A percentile compares a stretch with the other conserved stretches of the same genome.
These are phyloP conservation scores for Drosophila guanche DNA, from an alignment of 1,140 invertebrate species.

Conservation along the genomic window DNA sequence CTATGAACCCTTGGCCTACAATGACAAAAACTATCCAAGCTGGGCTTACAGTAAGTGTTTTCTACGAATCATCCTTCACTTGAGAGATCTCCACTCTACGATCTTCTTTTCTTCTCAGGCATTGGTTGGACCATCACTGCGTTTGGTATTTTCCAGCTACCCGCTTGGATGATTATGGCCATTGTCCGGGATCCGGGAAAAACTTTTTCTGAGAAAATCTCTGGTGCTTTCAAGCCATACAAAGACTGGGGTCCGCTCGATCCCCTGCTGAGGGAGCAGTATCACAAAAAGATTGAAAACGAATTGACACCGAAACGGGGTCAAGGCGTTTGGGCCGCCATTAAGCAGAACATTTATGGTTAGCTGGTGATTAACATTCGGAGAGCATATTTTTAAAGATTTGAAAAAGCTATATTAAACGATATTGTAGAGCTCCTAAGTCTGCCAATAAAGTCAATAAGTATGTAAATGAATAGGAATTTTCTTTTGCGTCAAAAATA, in stretches of 20 bases:
- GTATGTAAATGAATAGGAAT: background rate
- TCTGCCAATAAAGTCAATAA: slow-evolving; percentile 61
- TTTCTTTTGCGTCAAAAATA: too few relatives aligned
- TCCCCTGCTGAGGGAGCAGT: slow-evolving; percentile 71
- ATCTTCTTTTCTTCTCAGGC: slow-evolving; percentile 61
- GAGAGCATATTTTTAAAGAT: slow-evolving; percentile 2
- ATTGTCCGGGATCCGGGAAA: slow-evolving; percentile 82
- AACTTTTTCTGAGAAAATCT: slow-evolving; percentile 83
- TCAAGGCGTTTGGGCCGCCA: slow-evolving; percentile 63
- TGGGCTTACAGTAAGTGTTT: slow-evolving; percentile 84
- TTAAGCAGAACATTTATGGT: slow-evolving; percentile 73
- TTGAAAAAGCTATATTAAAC: slow-evolving; percentile 16
- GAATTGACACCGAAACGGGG: slow-evolving; percentile 53
- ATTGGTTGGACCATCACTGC: slow-evolving; percentile 85
- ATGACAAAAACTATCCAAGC: slow-evolving; percentile 83
- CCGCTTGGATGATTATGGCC: slow-evolving; percentile 85
- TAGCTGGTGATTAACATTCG: slow-evolving; percentile 2
- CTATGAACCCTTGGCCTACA: slow-evolving; percentile 85
- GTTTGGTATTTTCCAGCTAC: slow-evolving; percentile 85
- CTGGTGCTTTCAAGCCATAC: slow-evolving; percentile 83
- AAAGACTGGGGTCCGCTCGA: slow-evolving; percentile 85
- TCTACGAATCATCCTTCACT: background rate
- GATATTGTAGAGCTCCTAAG: slow-evolving; percentile 44
- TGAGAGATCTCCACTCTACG: too few relatives aligned
- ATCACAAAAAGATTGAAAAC: slow-evolving; percentile 71